These are phyloP conservation scores for Calidris pygmaea DNA, from an alignment of 2,113 vertebrate species.

Conservation along the genomic window DNA sequence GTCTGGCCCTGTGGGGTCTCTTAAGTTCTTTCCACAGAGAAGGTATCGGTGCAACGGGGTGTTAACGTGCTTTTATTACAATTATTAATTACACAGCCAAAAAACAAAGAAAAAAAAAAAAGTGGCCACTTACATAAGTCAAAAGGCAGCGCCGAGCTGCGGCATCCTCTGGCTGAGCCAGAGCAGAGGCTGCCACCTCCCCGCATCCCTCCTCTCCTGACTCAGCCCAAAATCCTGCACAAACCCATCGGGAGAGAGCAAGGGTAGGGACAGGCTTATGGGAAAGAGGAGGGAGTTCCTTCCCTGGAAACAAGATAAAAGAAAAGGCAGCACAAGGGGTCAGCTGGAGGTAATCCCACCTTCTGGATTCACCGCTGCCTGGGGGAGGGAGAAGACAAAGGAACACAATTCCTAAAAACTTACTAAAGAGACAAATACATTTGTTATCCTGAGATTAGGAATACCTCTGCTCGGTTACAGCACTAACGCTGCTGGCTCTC, in stretches of 20 bases:
- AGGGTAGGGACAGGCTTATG: background rate
- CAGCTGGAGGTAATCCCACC: background rate
- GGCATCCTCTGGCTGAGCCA: background rate
- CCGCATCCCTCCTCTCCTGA: background rate
- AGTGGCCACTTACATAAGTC: background rate
- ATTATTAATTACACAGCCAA: background rate
- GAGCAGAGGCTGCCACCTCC: background rate
- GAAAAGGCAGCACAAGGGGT: background rate
- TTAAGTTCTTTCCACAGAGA: background rate
- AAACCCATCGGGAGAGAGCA: background rate
- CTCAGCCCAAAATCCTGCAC: slow-evolving; percentile 24
- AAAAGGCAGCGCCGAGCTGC: background rate
- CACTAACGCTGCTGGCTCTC: background rate
- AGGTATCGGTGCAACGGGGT: background rate
- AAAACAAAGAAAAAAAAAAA: background rate
- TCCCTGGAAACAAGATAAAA: background rate
- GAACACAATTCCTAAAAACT: background rate
- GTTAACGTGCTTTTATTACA: slow-evolving; percentile 24
- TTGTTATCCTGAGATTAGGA: background rate
- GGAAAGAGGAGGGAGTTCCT: background rate
- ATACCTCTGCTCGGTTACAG: background rate
- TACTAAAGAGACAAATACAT: background rate
- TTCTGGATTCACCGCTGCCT: background rate
- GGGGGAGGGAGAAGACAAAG: background rate
- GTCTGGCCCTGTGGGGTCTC: background rate